Evolutionary conservation across 2,113 vertebrate genomes (phyloP).

Genomic region (Telmatochromis sp.): DNA sequence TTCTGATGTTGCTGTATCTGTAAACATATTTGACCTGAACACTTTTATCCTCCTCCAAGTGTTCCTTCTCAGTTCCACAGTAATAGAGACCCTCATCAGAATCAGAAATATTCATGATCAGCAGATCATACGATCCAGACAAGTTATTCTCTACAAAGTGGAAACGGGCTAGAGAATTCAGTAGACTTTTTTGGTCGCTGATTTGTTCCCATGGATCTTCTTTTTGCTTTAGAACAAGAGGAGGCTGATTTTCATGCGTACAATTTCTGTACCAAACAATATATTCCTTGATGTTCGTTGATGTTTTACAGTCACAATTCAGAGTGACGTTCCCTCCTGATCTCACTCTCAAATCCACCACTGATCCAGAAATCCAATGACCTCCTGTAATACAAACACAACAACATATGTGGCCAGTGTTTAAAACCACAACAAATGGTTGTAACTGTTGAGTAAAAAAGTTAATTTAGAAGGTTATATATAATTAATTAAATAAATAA

Average conservation of each 20-base stretch:
- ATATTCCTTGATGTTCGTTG: background rate
- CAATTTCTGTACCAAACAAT: background rate
- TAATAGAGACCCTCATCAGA: conserved; percentile 29
- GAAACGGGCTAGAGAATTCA: background rate
- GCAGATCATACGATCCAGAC: background rate
- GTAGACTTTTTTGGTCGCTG: background rate
- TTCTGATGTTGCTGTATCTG: background rate
- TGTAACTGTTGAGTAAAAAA: background rate
- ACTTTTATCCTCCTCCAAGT: fast-evolving
- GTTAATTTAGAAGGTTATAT: background rate
- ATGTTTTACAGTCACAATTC: conserved; percentile 6
- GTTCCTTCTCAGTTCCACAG: background rate
- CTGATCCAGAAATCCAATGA: background rate
- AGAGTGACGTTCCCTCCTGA: conserved; percentile 29
- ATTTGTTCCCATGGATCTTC: background rate
- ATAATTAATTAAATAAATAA: background rate
- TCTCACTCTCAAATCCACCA: background rate
- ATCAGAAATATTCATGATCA: conserved; percentile 15
- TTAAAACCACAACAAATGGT: background rate
- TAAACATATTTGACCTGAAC: fast-evolving
- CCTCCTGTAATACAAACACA: background rate
- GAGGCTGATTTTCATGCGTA: background rate
- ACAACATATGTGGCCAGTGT: background rate
- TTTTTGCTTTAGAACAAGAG: background rate
- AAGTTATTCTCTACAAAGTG: background rate